Conservation (phyloP, 1,140 invertebrate species). For the Thaumatotibia leucotreta region DNA sequence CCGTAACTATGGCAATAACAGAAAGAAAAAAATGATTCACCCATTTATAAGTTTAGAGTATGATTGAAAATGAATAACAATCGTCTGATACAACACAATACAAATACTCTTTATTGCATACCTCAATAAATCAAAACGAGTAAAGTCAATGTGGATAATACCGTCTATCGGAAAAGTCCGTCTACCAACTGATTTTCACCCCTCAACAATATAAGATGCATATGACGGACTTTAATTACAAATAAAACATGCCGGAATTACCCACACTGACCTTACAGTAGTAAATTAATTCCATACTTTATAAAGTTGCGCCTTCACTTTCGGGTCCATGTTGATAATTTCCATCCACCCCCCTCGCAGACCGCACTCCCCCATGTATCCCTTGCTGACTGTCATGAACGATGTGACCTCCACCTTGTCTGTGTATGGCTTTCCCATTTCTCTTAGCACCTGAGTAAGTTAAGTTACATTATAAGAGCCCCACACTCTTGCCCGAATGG, state of each 20-base stretch:
- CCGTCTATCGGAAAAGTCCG: too few species aligned
- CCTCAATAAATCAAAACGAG: not conserved
- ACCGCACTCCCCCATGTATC: conserved; percentile 95
- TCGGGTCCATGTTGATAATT: conserved; percentile 90
- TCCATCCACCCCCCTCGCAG: conserved; percentile 96
- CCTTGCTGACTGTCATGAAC: conserved; percentile 98
- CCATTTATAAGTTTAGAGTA: too few species aligned
- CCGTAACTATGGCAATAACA: too few species aligned
- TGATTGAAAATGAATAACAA: not conserved
- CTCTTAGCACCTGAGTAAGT: conserved; percentile 80
- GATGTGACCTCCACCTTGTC: conserved; percentile 92
- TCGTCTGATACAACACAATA: conserved; percentile 84
- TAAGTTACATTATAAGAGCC: too few species aligned
- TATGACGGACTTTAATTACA: too few species aligned
- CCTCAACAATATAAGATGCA: too few species aligned
- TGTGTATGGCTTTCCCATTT: conserved; percentile 92
- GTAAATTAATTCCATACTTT: conserved; percentile 77
- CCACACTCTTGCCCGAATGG: too few species aligned
- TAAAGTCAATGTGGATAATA: not conserved
- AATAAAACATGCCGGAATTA: too few species aligned
- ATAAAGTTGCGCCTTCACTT: conserved; percentile 90
- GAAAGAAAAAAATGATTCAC: too few species aligned
- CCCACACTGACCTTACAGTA: not conserved
- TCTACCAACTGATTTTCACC: too few species aligned
- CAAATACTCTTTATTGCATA: too few species aligned